phyloP scores from a whole-genome alignment of 2,888 invertebrate genomes.

The Eupithecia exiguata region DNA sequence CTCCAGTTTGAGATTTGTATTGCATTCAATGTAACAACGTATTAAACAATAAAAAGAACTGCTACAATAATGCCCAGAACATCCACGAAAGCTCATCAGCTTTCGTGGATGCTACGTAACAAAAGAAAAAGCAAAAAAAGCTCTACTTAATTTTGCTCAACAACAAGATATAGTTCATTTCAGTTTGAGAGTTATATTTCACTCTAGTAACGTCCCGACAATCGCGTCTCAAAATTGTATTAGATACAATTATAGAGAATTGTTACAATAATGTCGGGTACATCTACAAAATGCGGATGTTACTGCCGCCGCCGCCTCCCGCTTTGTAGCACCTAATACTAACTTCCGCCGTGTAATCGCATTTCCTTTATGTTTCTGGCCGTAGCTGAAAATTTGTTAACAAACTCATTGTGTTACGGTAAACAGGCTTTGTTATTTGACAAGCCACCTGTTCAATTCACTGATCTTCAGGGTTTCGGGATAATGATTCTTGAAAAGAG shows the following conservation, averaged over 20 bases:
- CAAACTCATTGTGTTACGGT: constrained; percentile 51
- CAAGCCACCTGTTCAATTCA: constrained; percentile 21
- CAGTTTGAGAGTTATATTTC: not conserved
- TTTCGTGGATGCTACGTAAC: too few species aligned
- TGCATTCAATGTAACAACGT: too few species aligned
- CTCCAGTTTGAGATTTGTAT: too few species aligned
- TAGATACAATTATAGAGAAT: constrained; percentile 27
- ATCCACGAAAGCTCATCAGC: constrained; percentile 50
- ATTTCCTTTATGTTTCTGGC: constrained; percentile 72
- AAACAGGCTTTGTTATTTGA: constrained; percentile 39
- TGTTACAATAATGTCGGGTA: constrained; percentile 46
- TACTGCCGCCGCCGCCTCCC: constrained; percentile 55
- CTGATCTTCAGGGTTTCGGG: not conserved
- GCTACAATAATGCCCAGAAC: constrained; percentile 47
- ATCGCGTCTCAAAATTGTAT: constrained; percentile 14
- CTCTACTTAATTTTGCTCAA: not conserved
- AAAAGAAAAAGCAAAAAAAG: too few species aligned
- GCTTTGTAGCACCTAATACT: constrained; percentile 66
- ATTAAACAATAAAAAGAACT: too few species aligned
- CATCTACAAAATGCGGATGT: constrained; percentile 57
- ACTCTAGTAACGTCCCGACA: not conserved
- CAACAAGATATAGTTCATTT: not conserved
- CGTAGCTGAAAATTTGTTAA: constrained; percentile 63
- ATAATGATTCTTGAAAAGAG: constrained; percentile 5
- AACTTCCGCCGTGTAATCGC: constrained; percentile 76